Conservation (phyloP, 2,888 invertebrate genomes). For the Tinea trinotella region DNA sequence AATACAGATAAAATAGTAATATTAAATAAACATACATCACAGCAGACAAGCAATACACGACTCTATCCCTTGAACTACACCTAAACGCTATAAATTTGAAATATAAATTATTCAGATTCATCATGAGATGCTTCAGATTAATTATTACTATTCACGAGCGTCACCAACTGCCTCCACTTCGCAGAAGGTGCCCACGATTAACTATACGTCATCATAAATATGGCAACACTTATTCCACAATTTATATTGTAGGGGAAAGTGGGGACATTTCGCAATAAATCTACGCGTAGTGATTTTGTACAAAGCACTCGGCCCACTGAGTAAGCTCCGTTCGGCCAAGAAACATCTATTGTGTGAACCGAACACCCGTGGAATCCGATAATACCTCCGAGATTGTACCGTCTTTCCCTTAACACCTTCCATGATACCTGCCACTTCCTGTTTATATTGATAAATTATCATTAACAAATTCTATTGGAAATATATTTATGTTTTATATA, state of each 20-base stretch:
- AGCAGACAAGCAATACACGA: background rate
- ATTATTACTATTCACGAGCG: conserved; percentile 57
- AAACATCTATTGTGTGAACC: conserved; percentile 56
- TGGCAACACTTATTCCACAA: conserved; percentile 69
- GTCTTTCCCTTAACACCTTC: conserved; percentile 65
- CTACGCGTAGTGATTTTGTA: conserved; percentile 66
- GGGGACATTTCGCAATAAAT: conserved; percentile 64
- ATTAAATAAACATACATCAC: background rate
- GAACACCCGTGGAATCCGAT: conserved; percentile 66
- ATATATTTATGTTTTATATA: too few relatives aligned
- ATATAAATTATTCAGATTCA: conserved; percentile 65
- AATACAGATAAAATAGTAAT: too few relatives aligned
- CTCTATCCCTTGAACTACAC: conserved; percentile 12
- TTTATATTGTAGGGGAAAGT: conserved; percentile 54
- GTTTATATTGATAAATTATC: conserved; percentile 1
- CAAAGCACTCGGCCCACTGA: conserved; percentile 63
- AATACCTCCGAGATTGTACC: conserved; percentile 67
- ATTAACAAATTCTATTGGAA: too few relatives aligned
- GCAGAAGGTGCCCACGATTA: conserved; percentile 62
- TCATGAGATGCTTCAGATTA: conserved; percentile 58
- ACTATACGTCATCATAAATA: conserved; percentile 70
- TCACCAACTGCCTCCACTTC: conserved; percentile 36
- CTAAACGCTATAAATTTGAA: conserved; percentile 46
- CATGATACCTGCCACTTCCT: conserved; percentile 3
- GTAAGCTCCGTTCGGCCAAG: conserved; percentile 61